Conservation (phyloP, 2,797 vertebrate species). For the Orestias chungarensis region DNA sequence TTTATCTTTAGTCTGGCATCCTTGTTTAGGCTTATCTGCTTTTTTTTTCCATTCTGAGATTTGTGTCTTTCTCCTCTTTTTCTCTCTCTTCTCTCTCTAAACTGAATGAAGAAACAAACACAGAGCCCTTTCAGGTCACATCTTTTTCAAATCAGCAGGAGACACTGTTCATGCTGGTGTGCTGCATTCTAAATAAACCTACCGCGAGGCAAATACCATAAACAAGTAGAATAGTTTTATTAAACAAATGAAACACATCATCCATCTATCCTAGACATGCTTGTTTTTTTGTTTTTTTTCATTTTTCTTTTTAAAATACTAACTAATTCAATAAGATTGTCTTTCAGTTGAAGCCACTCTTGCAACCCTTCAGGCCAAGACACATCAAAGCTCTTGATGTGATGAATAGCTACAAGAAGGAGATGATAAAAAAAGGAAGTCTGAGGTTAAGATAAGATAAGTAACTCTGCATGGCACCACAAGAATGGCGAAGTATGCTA, state of each 20-base stretch:
- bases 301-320: constrained; percentile 23
- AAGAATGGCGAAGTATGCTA: constrained; percentile 34
- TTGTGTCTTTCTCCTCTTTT: constrained; percentile 10
- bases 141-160: constrained; percentile 62
- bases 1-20: constrained; percentile 9
- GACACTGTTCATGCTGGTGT: constrained; percentile 37
- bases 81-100: constrained; percentile 30
- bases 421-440: constrained; percentile 51
- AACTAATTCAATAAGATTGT: constrained; percentile 13
- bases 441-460: constrained; percentile 63
- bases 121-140: constrained; percentile 68
- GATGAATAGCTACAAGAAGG: constrained; percentile 56
- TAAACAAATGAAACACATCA: constrained; percentile 11
- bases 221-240: constrained; percentile 17
- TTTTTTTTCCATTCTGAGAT: constrained; percentile 47
- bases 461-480: constrained; percentile 51
- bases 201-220: constrained; percentile 29
- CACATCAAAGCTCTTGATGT: constrained; percentile 65
- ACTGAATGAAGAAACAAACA: constrained; percentile 58
- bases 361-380: constrained; percentile 51
- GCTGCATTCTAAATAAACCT: constrained; percentile 46
- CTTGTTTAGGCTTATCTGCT: constrained; percentile 38
- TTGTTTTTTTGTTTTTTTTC: constrained; percentile 46
- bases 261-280: constrained; percentile 18
- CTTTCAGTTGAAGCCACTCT: constrained; percentile 32